These are phyloP conservation scores for Chymomyza caudatula DNA, from an alignment of 2,888 invertebrate species.

Conservation along the genomic window DNA sequence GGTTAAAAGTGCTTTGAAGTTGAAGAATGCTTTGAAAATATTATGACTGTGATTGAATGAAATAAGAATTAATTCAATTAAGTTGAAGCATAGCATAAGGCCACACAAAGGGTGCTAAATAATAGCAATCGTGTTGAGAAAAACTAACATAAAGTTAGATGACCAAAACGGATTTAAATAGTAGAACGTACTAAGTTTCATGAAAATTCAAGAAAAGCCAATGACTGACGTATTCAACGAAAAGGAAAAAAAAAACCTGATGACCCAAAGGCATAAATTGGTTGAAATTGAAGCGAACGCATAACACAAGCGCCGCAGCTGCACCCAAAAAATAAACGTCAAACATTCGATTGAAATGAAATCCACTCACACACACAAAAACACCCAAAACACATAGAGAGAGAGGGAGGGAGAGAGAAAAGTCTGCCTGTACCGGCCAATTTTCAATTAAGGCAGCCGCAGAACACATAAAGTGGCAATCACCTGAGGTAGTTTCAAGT, in stretches of 20 bases:
- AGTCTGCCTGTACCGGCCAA: constrained; percentile 12
- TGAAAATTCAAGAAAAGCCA: too few relatives aligned
- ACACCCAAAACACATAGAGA: not conserved
- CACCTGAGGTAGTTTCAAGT: constrained; percentile 64
- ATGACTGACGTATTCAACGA: not conserved
- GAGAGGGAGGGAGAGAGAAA: too few relatives aligned
- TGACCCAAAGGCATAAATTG: not conserved
- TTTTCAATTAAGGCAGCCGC: constrained; percentile 57
- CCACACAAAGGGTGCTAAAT: too few relatives aligned
- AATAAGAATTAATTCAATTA: too few relatives aligned
- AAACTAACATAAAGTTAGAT: too few relatives aligned
- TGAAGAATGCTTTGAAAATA: not conserved
- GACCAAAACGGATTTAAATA: too few relatives aligned
- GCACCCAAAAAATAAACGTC: not conserved
- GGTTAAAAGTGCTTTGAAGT: not conserved
- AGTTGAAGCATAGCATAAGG: too few relatives aligned
- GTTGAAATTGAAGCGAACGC: not conserved
- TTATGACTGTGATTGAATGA: too few relatives aligned
- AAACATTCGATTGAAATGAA: constrained; percentile 15
- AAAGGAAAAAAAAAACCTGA: not conserved
- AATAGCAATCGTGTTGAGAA: too few relatives aligned
- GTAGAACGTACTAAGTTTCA: too few relatives aligned
- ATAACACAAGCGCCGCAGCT: not conserved
- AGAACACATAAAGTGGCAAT: constrained; percentile 38
- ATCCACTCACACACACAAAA: constrained; percentile 1